A percentile compares a stretch with the other conserved stretches of the same genome.
These are phyloP conservation scores for Bovichtus diacanthus DNA, from an alignment of 2,797 vertebrate species.

Conservation along the genomic window DNA sequence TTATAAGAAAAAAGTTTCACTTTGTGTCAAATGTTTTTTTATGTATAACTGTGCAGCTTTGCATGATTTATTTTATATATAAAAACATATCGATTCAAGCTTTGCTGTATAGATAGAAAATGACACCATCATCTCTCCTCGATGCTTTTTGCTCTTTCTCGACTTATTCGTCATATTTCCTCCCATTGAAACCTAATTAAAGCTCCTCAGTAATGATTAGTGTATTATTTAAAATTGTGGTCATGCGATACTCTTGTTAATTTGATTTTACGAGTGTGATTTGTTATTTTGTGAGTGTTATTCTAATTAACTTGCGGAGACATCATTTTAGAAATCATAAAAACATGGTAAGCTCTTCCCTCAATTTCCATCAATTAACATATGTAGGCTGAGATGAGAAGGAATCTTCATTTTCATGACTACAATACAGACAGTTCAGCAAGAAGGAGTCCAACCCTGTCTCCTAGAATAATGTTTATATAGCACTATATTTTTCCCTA, in stretches of 20 bases:
- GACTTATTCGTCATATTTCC: slow-evolving; percentile 14
- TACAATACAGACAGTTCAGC: background rate
- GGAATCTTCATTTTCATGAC: slow-evolving; percentile 1
- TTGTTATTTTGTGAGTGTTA: slow-evolving; percentile 4
- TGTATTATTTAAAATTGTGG: background rate
- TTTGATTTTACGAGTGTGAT: slow-evolving; percentile 4
- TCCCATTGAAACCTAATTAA: slow-evolving; percentile 28
- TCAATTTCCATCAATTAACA: background rate
- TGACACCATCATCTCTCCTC: slow-evolving; percentile 23
- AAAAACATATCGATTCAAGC: slow-evolving; percentile 15
- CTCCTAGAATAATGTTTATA: background rate
- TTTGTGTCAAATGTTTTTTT: background rate
- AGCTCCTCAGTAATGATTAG: background rate
- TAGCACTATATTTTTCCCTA: slow-evolving; percentile 15
- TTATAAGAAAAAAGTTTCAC: background rate
- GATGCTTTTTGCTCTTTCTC: slow-evolving; percentile 11
- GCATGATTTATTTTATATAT: background rate
- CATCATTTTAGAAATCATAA: slow-evolving; percentile 8
- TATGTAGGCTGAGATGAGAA: background rate
- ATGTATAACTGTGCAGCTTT: background rate
- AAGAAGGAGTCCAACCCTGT: background rate
- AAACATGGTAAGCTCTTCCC: background rate
- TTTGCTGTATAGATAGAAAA: too few relatives aligned
- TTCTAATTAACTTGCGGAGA: background rate
- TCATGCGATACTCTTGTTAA: slow-evolving; percentile 6